Evolutionary conservation across 2,888 invertebrate genomes (phyloP).

Genomic region (Rotaria macrura): DNA sequence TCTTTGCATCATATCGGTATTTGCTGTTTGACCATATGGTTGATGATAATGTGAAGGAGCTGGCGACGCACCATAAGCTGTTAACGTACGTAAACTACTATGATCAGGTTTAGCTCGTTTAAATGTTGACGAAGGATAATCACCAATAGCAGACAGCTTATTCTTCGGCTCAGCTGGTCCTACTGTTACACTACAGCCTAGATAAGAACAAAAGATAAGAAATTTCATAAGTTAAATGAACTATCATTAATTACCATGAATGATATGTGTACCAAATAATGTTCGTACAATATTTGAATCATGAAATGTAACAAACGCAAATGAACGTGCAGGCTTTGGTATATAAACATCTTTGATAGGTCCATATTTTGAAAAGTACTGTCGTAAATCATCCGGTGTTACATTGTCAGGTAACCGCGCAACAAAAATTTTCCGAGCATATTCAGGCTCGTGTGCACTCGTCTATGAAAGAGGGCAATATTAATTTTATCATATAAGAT

Average conservation of each 20-base stretch:
- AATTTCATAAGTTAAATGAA: not conserved
- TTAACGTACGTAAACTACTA: not conserved
- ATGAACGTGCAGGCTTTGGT: conserved; percentile 70
- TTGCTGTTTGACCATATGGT: not conserved
- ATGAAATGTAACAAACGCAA: conserved; percentile 69
- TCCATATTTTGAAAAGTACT: conserved; percentile 72
- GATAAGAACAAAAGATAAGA: not conserved
- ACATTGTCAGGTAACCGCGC: conserved; percentile 57
- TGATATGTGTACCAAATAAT: conserved; percentile 27
- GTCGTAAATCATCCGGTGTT: conserved; percentile 64
- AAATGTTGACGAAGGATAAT: not conserved
- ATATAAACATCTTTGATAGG: conserved; percentile 93
- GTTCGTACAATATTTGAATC: conserved; percentile 26
- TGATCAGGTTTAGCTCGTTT: conserved; percentile 15
- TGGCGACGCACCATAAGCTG: not conserved
- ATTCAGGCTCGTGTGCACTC: conserved; percentile 59
- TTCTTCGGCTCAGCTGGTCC: conserved; percentile 20
- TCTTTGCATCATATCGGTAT: not conserved
- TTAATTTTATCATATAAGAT: no score
- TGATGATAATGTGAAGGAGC: not conserved
- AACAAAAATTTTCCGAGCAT: conserved; percentile 83
- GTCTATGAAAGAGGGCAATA: conserved; percentile 38
- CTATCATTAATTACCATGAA: conserved; percentile 16
- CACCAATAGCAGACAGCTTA: not conserved
- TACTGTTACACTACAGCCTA: conserved; percentile 17